These are phyloP conservation scores for Ctena decussata DNA, from an alignment of 2,888 invertebrate genomes.

Conservation along the genomic window DNA sequence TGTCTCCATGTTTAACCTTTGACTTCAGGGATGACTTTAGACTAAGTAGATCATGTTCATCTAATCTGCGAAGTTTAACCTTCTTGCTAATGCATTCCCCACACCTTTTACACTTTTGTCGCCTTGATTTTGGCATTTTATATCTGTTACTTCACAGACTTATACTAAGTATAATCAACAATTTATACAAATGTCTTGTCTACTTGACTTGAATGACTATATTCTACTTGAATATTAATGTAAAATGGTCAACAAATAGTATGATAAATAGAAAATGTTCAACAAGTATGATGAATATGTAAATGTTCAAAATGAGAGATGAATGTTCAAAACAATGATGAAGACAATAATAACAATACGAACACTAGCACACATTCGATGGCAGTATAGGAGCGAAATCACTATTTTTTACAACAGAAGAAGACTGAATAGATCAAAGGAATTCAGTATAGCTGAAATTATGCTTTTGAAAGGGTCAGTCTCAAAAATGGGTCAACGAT, in stretches of 20 bases:
- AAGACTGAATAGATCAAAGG: not conserved
- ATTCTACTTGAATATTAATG: not conserved
- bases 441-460: not conserved
- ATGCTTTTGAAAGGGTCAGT: not conserved
- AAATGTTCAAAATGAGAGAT: not conserved
- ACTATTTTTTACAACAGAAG: not conserved
- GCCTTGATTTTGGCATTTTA: not conserved
- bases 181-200: not conserved
- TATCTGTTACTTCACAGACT: too few relatives aligned
- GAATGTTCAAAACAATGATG: not conserved
- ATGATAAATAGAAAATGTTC: not conserved
- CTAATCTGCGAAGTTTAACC: not conserved
- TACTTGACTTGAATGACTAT: not conserved
- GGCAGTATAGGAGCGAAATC: not conserved
- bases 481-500: not conserved
- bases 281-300: not conserved
- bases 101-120: not conserved
- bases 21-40: slow-evolving; percentile 1
- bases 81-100: not conserved
- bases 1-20: not conserved
- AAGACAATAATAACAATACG: not conserved
- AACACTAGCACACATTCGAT: not conserved
- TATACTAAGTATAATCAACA: not conserved
- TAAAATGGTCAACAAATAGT: not conserved
- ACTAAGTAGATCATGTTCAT: not conserved